A percentile compares a stretch with the other conserved stretches of the same genome.
Evolutionary conservation across 2,888 invertebrate genomes (phyloP).

Genomic region (Neria commutata): DNA sequence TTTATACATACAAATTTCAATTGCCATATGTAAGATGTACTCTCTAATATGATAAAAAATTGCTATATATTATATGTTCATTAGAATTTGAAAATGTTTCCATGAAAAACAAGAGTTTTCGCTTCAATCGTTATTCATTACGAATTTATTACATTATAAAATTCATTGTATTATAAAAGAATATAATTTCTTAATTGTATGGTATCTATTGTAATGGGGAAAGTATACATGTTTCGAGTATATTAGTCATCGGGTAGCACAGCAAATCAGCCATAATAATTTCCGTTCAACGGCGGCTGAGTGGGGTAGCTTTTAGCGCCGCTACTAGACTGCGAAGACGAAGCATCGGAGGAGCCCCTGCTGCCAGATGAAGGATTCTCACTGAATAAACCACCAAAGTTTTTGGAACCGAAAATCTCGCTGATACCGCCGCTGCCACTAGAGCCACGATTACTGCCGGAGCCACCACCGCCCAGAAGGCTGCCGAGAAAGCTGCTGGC

Average conservation of each 20-base stretch:
- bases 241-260: background rate
- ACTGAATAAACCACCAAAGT: slow-evolving; percentile 59
- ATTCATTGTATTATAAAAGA: no score
- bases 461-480: slow-evolving; percentile 37
- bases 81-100: no score
- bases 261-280: slow-evolving; percentile 41
- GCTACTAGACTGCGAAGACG: slow-evolving; percentile 32
- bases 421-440: slow-evolving; percentile 43
- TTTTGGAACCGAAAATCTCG: slow-evolving; percentile 55
- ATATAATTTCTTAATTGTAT: no score
- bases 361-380: slow-evolving; percentile 53
- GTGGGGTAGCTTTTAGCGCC: slow-evolving; percentile 57
- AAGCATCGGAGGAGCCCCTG: slow-evolving; percentile 27
- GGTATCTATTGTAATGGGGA: no score
- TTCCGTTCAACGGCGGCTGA: slow-evolving; percentile 48
- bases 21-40: no score
- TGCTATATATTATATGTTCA: no score
- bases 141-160: no score
- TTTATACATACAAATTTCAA: no score
- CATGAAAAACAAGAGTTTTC: no score
- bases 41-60: no score
- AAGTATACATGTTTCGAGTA: background rate
- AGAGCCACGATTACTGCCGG: slow-evolving; percentile 21
- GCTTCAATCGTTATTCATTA: no score
- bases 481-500: slow-evolving; percentile 35